Evolutionary conservation across 2,888 invertebrate species (phyloP).

Genomic region (Meiosimyza decipiens): DNA sequence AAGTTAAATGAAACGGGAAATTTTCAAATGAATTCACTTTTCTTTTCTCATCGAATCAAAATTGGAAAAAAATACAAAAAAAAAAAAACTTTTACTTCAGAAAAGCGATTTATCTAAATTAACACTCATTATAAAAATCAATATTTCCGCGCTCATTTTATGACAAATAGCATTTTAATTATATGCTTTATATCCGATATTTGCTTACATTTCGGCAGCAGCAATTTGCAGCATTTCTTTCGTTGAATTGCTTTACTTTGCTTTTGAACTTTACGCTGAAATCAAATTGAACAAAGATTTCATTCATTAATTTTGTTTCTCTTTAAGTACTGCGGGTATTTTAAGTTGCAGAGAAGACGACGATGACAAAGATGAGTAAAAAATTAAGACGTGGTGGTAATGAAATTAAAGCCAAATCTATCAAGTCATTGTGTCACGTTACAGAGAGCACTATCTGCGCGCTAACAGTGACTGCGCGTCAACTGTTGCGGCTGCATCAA

Average conservation of each 20-base stretch:
- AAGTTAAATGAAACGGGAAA: too few relatives aligned
- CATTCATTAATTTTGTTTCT: slow-evolving; percentile 26
- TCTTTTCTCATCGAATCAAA: slow-evolving; percentile 30
- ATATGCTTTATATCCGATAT: too few relatives aligned
- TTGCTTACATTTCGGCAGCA: too few relatives aligned
- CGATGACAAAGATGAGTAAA: too few relatives aligned
- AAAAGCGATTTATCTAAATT: neutral
- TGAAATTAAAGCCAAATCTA: neutral
- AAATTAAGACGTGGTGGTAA: slow-evolving; percentile 11
- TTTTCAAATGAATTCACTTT: slow-evolving; percentile 30
- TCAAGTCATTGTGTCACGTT: too few relatives aligned
- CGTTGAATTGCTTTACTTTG: neutral
- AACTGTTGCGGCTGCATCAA: too few relatives aligned
- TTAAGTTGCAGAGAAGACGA: neutral
- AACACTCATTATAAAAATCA: too few relatives aligned
- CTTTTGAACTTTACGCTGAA: neutral
- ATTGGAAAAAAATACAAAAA: slow-evolving; percentile 32
- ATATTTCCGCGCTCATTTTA: too few relatives aligned
- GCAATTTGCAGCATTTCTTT: too few relatives aligned
- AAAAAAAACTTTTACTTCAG: slow-evolving; percentile 8
- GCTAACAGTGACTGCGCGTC: neutral
- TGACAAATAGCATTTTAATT: too few relatives aligned
- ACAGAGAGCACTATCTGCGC: neutral
- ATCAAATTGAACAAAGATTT: neutral
- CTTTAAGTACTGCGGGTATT: neutral